Evolutionary conservation across 2,113 vertebrate species (phyloP), one percentile per base, ranked within the genome.

Genomic region (Tachysurus fulvidraco): DNA sequence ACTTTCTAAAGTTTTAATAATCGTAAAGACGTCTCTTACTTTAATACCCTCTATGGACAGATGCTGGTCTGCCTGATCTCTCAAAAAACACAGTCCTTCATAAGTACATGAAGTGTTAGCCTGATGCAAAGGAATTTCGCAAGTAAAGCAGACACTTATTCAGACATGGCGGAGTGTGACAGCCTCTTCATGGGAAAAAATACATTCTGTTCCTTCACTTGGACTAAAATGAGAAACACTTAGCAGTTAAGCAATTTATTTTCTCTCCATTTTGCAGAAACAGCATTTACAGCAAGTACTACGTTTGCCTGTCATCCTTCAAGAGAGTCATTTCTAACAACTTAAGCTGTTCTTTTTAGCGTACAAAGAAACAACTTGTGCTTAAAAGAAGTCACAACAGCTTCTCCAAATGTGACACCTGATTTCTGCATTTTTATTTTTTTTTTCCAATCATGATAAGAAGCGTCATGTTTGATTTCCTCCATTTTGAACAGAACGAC

Each of bases 381-480:
- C 71, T 78, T 85, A 83, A 85, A 87, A 69, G 81, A 85, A 87
- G 62, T 21, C 81, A 41, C 73, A 44, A 59, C 57, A 41, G 69
- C 21, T 54, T 83, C 50, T 28, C 73, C 67, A 46, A 80, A 85
- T n/a, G 80, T 65, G 89, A 86, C 81, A 67, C 65, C 46, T 57
- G 84, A 88, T 74, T 83, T 83, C 69, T 81, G 82, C 80, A 30
- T 81, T 81, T 60, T 55, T 86, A 30, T 81, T 81, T 60, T 55
- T 86, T 79, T 89, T 9, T 9, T 9, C 83, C 64, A 77, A 85
- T 85, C 89, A 83, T 81, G 83, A 88, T 88, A 67, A 84, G 84
- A 86, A 83, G 89, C 41, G 50, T 81, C 52, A 77, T 73, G 85
- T 89, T 89, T 84, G 86, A 86, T 88, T 81, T 88, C 86, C 89